These are phyloP conservation scores for Hanleya hanleyi DNA, from an alignment of 2,888 invertebrate genomes.

Conservation along the genomic window DNA sequence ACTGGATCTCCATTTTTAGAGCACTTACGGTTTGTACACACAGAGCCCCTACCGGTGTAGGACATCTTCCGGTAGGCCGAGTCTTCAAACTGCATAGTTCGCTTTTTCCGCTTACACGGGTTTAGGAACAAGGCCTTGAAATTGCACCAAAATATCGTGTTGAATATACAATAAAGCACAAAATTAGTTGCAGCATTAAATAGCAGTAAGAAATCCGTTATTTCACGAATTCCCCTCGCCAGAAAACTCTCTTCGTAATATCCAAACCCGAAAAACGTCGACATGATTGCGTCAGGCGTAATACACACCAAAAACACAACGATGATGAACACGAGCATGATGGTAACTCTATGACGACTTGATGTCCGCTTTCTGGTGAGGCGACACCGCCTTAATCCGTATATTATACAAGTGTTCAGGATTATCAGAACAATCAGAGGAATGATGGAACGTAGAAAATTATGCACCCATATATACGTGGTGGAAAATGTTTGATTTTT, in stretches of 20 bases:
- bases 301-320: slow-evolving; percentile 70
- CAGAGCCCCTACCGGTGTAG: background rate
- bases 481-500: slow-evolving; percentile 54
- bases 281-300: slow-evolving; percentile 71
- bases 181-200: slow-evolving; percentile 71
- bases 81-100: background rate
- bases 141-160: slow-evolving; percentile 65
- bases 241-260: slow-evolving; percentile 68
- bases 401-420: slow-evolving; percentile 67
- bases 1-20: background rate
- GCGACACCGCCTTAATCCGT: slow-evolving; percentile 58
- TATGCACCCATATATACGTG: slow-evolving; percentile 66
- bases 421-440: slow-evolving; percentile 65
- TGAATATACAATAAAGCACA: slow-evolving; percentile 69
- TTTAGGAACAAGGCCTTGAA: slow-evolving; percentile 2
- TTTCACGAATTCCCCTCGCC: slow-evolving; percentile 67
- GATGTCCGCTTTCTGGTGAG: slow-evolving; percentile 51
- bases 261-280: slow-evolving; percentile 67
- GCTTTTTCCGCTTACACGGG: background rate
- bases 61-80: slow-evolving; percentile 1
- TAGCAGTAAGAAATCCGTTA: slow-evolving; percentile 67
- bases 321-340: slow-evolving; percentile 70
- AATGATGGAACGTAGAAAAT: slow-evolving; percentile 67
- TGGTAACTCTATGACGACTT: slow-evolving; percentile 63
- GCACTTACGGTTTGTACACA: background rate